Evolutionary conservation across 2,888 invertebrate species (phyloP), one percentile per base, ranked within the genome.

Genomic region (Leucophenga maculata): DNA sequence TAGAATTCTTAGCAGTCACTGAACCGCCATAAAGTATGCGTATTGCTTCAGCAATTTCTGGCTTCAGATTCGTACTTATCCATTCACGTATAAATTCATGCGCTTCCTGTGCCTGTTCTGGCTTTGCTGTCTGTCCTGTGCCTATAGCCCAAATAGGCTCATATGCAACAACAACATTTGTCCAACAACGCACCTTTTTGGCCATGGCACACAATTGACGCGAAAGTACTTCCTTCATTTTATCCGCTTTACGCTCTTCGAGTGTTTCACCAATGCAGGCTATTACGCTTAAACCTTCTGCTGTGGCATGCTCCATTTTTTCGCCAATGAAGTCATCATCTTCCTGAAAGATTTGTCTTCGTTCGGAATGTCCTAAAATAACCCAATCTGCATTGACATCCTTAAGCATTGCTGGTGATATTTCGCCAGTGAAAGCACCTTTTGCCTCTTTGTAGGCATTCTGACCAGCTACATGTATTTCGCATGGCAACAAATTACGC

Each of bases 121-220:
- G 98, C 1, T 95, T 91, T n/a, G 99, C 99, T 18, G 97, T 98
- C 90, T 97, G 97, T 72, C 99, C 99, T 4, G 99, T 99, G 68
- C 99, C 99, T 86, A 99, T 99, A 65, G 99, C 99, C 99, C 99
- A 99, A 0, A 99, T 99, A 18, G 99, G 99, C 88, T 99, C 99
- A 86, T 99, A 99, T 14, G 99, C 99, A 68, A 99, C 89, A 4
- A 99, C 99, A 31, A 99, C 96, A 78, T 95, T 94, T 68, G 91
- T 91, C 91, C 91, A 91, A 79, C 91, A 90, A 78, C 90, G 92
- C 74, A 95, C 92, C 86, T 93, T 93, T 79, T 93, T 91, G 13
- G 94, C 91, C 72, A 98, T 93, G 1, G 96, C 96, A 86, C 95
- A 92, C 62, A 94, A 94, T 90, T 99, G 99, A 74, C 93, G 90